These are phyloP conservation scores for Synanceia verrucosa DNA, from an alignment of 2,797 vertebrate species.

Conservation along the genomic window DNA sequence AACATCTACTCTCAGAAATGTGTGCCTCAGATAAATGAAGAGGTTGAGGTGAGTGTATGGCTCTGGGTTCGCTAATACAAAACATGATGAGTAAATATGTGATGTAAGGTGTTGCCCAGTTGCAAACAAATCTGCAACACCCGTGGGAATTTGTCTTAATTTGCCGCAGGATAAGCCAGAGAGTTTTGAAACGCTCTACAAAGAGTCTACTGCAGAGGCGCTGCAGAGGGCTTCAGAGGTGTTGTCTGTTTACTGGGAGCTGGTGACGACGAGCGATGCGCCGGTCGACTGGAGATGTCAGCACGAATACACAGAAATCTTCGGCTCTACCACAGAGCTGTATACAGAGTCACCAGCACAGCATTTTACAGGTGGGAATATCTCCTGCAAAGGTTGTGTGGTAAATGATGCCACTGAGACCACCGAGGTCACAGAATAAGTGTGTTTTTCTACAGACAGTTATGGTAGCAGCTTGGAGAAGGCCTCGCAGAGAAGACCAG, in stretches of 20 bases:
- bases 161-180: conserved; percentile 78
- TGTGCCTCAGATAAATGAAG: conserved; percentile 82
- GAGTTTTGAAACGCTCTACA: conserved; percentile 76
- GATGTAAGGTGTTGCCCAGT: neutral
- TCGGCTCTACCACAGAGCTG: conserved; percentile 58
- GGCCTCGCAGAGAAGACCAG: conserved; percentile 60
- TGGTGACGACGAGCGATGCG: conserved; percentile 72
- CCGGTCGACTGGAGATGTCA: conserved; percentile 83
- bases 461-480: conserved; percentile 60
- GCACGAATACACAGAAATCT: conserved; percentile 73
- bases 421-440: conserved; percentile 17
- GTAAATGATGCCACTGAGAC: conserved; percentile 20
- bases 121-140: conserved; percentile 11
- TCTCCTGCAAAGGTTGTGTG: conserved; percentile 3
- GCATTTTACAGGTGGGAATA: conserved; percentile 67
- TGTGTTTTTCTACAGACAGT: conserved; percentile 68
- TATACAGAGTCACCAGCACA: conserved; percentile 40
- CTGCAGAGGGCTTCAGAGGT: conserved; percentile 77
- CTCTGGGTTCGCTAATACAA: neutral
- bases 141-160: conserved; percentile 31
- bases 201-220: conserved; percentile 74
- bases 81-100: conserved; percentile 1
- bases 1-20: conserved; percentile 86
- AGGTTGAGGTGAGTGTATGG: conserved; percentile 77
- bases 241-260: conserved; percentile 78